These are phyloP conservation scores for Dryococelus australis DNA, from an alignment of 2,888 invertebrate species.

Conservation along the genomic window DNA sequence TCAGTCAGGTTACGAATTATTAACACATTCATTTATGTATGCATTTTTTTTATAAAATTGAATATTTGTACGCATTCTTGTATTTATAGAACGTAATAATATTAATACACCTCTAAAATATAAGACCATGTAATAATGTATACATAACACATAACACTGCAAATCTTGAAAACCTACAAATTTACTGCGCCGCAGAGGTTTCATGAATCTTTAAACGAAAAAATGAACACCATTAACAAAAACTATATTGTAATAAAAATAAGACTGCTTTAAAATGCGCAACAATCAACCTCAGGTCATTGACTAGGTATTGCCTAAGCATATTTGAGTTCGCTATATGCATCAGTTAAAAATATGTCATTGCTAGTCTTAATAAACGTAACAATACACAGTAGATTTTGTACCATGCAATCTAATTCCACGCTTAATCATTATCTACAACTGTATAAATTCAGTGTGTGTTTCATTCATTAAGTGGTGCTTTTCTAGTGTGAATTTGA, in stretches of 20 bases:
- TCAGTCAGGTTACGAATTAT: not conserved
- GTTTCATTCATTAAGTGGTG: not conserved
- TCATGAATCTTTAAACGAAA: not conserved
- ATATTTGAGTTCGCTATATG: not conserved
- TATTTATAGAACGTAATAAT: not conserved
- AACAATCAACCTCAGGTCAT: not conserved
- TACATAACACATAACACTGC: not conserved
- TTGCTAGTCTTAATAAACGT: not conserved
- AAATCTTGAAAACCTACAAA: not conserved
- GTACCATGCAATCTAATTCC: not conserved
- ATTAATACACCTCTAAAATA: not conserved
- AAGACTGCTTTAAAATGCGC: not conserved
- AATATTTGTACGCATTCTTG: not conserved
- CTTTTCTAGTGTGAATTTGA: not conserved
- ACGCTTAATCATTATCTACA: not conserved
- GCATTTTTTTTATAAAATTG: not conserved
- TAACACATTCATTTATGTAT: not conserved
- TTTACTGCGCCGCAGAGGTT: not conserved
- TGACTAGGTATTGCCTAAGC: not conserved
- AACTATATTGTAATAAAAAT: not conserved
- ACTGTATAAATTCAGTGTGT: not conserved
- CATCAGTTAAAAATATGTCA: not conserved
- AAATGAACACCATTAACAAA: not conserved
- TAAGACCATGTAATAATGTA: too few relatives aligned
- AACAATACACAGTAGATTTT: not conserved